Conservation (phyloP, 1,140 invertebrate genomes). For the Lycorma delicatula region DNA sequence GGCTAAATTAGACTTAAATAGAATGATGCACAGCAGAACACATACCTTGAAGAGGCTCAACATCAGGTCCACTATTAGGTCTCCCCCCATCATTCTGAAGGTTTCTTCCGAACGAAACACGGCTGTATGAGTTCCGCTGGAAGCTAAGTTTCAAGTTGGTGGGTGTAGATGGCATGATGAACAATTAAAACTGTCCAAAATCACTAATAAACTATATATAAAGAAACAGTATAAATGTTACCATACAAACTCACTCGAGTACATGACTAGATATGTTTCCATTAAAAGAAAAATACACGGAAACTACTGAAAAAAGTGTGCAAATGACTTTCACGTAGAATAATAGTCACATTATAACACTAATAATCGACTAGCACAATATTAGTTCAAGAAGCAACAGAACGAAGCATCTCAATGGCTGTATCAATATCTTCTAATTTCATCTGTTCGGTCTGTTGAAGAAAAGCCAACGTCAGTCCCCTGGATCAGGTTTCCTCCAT, state of each 20-base stretch:
- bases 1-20: no score
- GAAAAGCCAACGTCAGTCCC: slow-evolving; percentile 30
- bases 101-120: slow-evolving; percentile 19
- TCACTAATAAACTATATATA: no score
- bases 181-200: no score
- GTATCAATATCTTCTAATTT: slow-evolving; percentile 4
- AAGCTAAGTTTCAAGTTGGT: slow-evolving; percentile 22
- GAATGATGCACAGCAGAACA: no score
- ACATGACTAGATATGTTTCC: no score
- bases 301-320: no score
- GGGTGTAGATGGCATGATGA: slow-evolving; percentile 21
- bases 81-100: slow-evolving; percentile 29
- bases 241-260: no score
- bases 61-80: slow-evolving; percentile 15
- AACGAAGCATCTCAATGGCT: background rate
- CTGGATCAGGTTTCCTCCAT: slow-evolving; percentile 33
- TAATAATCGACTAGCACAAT: no score
- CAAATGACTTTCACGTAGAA: no score
- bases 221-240: no score
- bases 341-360: no score
- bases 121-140: slow-evolving; percentile 20
- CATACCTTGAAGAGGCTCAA: slow-evolving; percentile 24
- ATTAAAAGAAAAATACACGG: no score
- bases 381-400: background rate
- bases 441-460: slow-evolving; percentile 18